phyloP scores from a whole-genome alignment of 1,140 invertebrate genomes.

The Lasaia peninsularis region DNA sequence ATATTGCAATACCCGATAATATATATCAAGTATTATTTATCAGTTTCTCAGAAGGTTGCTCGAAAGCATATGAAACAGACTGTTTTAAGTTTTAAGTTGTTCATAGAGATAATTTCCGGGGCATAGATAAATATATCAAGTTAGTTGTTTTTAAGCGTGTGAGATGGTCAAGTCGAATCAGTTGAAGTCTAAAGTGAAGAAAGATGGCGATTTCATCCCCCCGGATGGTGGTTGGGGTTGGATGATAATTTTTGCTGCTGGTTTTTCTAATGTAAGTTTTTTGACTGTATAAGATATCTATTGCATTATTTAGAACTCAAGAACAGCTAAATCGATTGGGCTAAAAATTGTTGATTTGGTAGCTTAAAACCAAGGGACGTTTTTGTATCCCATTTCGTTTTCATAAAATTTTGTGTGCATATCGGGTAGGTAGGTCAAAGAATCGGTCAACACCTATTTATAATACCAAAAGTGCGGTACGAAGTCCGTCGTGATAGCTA shows the following conservation, averaged over 20 bases:
- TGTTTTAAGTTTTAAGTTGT: constrained; percentile 2
- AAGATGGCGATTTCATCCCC: constrained; percentile 70
- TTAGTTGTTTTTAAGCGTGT: constrained; percentile 21
- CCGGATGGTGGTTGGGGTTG: constrained; percentile 85
- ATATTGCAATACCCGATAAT: not conserved
- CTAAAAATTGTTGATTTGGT: no score
- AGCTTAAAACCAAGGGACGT: no score
- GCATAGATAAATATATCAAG: not conserved
- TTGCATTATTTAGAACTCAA: no score
- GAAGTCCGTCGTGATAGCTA: no score
- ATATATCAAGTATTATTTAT: not conserved
- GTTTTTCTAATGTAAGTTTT: constrained; percentile 80
- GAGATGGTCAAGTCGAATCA: constrained; percentile 48
- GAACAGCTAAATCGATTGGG: no score
- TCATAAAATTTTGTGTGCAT: no score
- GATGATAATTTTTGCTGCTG: constrained; percentile 80
- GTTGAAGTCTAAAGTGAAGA: constrained; percentile 49
- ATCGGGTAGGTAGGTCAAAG: no score
- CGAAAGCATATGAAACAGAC: not conserved
- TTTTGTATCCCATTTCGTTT: no score
- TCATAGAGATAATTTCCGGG: not conserved
- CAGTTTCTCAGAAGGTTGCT: not conserved
- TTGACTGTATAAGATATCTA: not conserved
- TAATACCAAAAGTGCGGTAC: no score
- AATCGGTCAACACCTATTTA: no score